Conservation (phyloP, 2,888 invertebrate genomes). For the Elmis aenea region DNA sequence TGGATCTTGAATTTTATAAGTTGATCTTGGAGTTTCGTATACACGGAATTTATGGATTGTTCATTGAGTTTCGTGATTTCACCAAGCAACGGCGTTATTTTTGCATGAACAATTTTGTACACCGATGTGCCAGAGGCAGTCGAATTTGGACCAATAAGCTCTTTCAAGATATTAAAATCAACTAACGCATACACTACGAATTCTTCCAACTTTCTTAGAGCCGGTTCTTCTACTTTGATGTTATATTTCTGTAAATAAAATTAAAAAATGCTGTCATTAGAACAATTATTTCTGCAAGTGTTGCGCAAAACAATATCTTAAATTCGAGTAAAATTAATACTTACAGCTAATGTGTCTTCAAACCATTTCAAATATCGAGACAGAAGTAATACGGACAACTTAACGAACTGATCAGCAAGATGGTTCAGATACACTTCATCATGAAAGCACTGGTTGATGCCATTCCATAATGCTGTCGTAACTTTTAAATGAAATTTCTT, state of each 20-base stretch:
- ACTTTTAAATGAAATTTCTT: conserved; percentile 50
- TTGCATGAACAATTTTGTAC: conserved; percentile 31
- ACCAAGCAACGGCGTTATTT: conserved; percentile 27
- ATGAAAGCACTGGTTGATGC: conserved; percentile 60
- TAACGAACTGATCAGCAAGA: conserved; percentile 81
- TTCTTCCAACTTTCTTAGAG: conserved; percentile 25
- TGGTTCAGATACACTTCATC: conserved; percentile 74
- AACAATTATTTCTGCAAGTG: too few species aligned
- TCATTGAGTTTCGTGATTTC: conserved; percentile 32
- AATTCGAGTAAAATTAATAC: conserved; percentile 5
- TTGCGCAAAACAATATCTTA: not conserved
- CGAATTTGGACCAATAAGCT: conserved; percentile 19
- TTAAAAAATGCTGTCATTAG: too few species aligned
- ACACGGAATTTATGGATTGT: conserved; percentile 23
- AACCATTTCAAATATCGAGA: conserved; percentile 77
- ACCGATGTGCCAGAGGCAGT: conserved; percentile 24
- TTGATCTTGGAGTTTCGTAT: conserved; percentile 28
- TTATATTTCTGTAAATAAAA: conserved; percentile 12
- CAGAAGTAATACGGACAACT: conserved; percentile 77
- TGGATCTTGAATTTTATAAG: conserved; percentile 33
- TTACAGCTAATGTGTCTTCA: conserved; percentile 22
- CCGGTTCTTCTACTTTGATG: not conserved
- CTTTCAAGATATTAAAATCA: conserved; percentile 31
- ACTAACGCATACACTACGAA: conserved; percentile 34
- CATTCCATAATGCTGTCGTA: conserved; percentile 50